Evolutionary conservation across 2,113 vertebrate genomes (phyloP).

Genomic region (Tichodroma muraria): DNA sequence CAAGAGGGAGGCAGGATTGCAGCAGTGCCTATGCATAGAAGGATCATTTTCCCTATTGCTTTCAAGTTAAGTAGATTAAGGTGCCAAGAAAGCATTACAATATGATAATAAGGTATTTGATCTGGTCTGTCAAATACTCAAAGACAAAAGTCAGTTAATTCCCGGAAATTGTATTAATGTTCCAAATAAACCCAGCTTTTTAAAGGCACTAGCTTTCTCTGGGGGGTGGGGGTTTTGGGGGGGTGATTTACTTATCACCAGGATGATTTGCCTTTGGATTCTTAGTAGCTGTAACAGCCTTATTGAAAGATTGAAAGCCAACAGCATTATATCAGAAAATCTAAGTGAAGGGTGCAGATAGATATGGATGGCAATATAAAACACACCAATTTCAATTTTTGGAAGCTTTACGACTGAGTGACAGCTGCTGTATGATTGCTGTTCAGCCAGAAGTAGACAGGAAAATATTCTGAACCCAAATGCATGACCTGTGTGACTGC

Average conservation of each 20-base stretch:
- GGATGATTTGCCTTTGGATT: background rate
- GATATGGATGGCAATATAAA: background rate
- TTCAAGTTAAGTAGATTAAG: background rate
- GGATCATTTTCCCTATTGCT: background rate
- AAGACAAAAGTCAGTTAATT: background rate
- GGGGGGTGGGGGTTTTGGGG: too few species aligned
- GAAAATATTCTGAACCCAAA: background rate
- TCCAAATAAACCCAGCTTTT: background rate
- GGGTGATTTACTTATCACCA: background rate
- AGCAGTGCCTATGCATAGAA: background rate
- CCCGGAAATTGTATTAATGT: background rate
- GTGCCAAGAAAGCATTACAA: background rate
- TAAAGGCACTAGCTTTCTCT: background rate
- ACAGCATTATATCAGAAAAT: background rate
- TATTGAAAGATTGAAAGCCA: background rate
- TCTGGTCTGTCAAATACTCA: background rate
- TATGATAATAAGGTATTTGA: background rate
- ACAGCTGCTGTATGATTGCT: background rate
- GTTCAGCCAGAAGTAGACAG: background rate
- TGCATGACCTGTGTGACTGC: fast-evolving
- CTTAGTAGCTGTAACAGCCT: background rate
- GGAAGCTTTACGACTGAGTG: background rate
- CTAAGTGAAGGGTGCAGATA: background rate
- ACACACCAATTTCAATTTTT: background rate
- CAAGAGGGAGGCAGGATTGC: background rate